Evolutionary conservation across 2,888 invertebrate genomes (phyloP).

Genomic region (Masnerella sp.): DNA sequence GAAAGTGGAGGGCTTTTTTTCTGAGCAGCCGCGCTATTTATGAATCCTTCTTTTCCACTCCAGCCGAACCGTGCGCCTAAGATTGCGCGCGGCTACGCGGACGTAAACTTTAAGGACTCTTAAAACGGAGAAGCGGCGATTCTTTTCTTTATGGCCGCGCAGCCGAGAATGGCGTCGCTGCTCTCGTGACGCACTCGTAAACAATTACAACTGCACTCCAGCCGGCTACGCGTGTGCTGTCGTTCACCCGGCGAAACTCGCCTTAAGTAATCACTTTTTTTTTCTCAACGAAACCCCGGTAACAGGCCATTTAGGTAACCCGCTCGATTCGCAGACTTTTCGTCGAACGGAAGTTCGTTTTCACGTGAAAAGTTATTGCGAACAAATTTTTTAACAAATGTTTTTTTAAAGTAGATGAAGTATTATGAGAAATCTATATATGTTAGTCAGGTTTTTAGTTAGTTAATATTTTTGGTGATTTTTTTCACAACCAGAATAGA

Average conservation of each 20-base stretch:
- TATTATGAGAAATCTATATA: too few species aligned
- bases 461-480: too few species aligned
- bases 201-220: slow-evolving; percentile 49
- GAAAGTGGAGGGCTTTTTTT: too few species aligned
- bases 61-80: slow-evolving; percentile 32
- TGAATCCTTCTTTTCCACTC: slow-evolving; percentile 54
- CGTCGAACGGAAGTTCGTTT: neutral
- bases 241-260: slow-evolving; percentile 35
- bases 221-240: slow-evolving; percentile 32
- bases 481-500: too few species aligned
- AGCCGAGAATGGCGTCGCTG: slow-evolving; percentile 44
- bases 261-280: slow-evolving; percentile 36
- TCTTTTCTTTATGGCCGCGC: slow-evolving; percentile 54
- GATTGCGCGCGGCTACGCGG: slow-evolving; percentile 38
- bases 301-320: slow-evolving; percentile 31
- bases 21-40: slow-evolving; percentile 47
- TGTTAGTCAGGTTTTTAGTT: too few species aligned
- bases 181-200: slow-evolving; percentile 43
- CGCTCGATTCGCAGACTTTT: slow-evolving; percentile 3
- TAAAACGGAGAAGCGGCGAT: slow-evolving; percentile 49
- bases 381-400: too few species aligned
- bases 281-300: slow-evolving; percentile 9
- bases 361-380: too few species aligned
- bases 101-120: slow-evolving; percentile 51
- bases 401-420: too few species aligned